Conservation (phyloP, 2,797 vertebrate genomes). For the Chlorospingus semifuscus region DNA sequence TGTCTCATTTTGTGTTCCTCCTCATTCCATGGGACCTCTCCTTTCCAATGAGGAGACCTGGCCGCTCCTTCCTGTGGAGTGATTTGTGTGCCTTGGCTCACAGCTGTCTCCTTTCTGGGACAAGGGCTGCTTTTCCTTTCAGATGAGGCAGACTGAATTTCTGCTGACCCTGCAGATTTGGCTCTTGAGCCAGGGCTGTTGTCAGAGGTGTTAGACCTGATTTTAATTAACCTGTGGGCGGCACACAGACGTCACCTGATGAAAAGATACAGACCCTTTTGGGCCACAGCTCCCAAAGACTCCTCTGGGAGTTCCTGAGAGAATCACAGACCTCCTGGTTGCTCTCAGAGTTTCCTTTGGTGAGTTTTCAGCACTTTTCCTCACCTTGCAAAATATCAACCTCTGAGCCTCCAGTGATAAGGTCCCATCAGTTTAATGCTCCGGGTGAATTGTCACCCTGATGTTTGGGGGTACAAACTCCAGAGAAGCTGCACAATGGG, state of each 20-base stretch:
- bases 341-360: background rate
- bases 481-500: background rate
- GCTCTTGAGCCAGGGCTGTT: background rate
- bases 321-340: background rate
- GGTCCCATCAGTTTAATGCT: background rate
- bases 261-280: background rate
- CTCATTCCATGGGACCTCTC: fast-evolving
- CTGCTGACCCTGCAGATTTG: background rate
- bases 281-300: background rate
- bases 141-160: background rate
- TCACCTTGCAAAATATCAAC: background rate
- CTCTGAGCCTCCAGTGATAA: background rate
- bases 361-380: background rate
- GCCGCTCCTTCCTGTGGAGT: background rate
- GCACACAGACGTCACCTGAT: background rate
- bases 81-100: background rate
- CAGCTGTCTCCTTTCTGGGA: background rate
- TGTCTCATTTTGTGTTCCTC: background rate
- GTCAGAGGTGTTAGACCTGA: background rate
- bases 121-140: background rate
- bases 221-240: background rate
- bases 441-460: background rate
- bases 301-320: background rate
- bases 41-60: fast-evolving
- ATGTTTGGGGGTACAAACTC: background rate